Base-by-base conservation (phyloP, 2,113 vertebrate species). In the Brachirus orientalis region DNA sequence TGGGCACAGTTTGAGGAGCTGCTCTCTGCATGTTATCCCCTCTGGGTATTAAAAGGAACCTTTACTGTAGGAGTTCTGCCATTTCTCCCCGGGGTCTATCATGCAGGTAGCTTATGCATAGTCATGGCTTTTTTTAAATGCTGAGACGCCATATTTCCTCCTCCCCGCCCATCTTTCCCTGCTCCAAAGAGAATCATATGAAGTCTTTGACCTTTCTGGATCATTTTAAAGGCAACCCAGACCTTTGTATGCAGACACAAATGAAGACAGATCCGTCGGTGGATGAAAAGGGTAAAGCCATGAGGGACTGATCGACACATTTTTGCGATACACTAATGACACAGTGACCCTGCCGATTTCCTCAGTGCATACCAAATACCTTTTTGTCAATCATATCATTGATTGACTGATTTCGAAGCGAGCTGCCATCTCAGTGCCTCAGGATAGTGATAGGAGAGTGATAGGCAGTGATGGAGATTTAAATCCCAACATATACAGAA, bases 241-340 rank as follows among this genome's bases (percentile, higher is more conserved):
- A 92, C 92, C 91, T 92, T 92, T 92, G 85, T 87, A 71, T 74
- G 85, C 79, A 86, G 87, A 88, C 88, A 90, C 87, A 88, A 92
- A 92, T 91, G 88, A 91, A 92, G 92, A 92, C 88, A 82, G 88
- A 92, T 92, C 78, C 71, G 64, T 70, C 36, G 86, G 84, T 78
- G 86, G 86, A 92, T 90, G 92, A 91, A 91, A 93, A 92, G 92
- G 91, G 89, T 91, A 92, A 91, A 90, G 85, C 73, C 80, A 86
- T 65, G 84, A 65, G 18, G 72, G 77, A 46, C 44, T 85, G 84
- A 85, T 90, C 80, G 87, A 90, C 86, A 89, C 71, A 38, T 86
- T 87, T 85, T 88, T 73, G 79, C 79, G 62, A 91, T 91, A 89
- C 86, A 85, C 81, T 87, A 89, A 90, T 73, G 80, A 75, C 55